Base-by-base conservation (phyloP, 2,113 vertebrate genomes). In the Charina bottae region DNA sequence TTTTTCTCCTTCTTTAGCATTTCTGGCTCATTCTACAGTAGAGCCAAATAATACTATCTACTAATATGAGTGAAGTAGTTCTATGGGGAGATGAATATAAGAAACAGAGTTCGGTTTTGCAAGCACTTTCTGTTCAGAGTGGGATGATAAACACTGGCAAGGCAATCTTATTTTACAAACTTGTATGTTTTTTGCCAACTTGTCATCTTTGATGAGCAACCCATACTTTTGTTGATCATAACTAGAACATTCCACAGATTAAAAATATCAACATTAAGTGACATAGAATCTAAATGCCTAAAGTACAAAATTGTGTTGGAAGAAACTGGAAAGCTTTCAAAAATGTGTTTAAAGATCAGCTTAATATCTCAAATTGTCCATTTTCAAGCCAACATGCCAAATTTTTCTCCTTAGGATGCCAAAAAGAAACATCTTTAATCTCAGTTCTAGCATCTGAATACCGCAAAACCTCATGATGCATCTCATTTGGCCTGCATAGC, bases 241-340 rank as follows among this genome's bases (percentile, higher is more conserved):
- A 49, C 0, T 0, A 49, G 94, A 90, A 92, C 59, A 88, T 94
- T 93, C 93, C 93, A 62, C 2, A 90, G 88, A 89, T 91, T 19
- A 42, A 72, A 91, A 84, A 96, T 90, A 89, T 72, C 93, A 95
- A 83, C 85, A 72, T 92, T 93, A 85, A 78, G 26, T 90, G 94
- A 90, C 78, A 92, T 88, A 83, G 92, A 93, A 93, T 54, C 95
- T 90, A 96, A 96, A 97, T 89, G 95, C 87, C 93, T 94, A 89
- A 94, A 95, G 88, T 72, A 92, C 24, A 94, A 93, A 92, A 86
- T 90, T 21, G 21, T 89, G 0, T 28, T 86, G 93, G 92, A 83
- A 95, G 56, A 89, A 96, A 94, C 88, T 90, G 72, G 92, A 95
- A 95, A 92, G 53, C 21, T 33, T 94, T 92, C 90, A 92, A 96